A percentile compares a stretch with the other conserved stretches of the same genome.
phyloP scores from a whole-genome alignment of 2,797 vertebrate genomes.

The Rallus crepitans region DNA sequence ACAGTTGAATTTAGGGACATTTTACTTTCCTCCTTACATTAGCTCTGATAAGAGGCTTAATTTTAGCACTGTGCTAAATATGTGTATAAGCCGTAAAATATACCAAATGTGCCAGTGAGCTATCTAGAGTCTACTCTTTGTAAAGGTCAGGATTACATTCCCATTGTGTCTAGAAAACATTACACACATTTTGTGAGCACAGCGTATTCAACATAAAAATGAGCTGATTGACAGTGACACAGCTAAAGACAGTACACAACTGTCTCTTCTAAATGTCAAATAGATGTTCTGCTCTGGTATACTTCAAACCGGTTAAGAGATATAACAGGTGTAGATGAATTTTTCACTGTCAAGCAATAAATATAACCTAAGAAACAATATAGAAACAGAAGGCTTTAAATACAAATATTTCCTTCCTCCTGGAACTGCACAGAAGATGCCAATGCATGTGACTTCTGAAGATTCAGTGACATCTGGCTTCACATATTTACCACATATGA shows the following conservation, averaged over 20 bases:
- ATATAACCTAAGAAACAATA: slow-evolving; percentile 2
- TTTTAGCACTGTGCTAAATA: slow-evolving; percentile 43
- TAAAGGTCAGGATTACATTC: slow-evolving; percentile 22
- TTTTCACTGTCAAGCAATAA: slow-evolving; percentile 19
- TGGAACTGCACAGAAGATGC: background rate
- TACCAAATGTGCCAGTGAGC: background rate
- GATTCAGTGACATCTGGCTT: background rate
- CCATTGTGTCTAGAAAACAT: background rate
- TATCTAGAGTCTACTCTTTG: background rate
- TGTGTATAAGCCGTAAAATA: slow-evolving; percentile 4
- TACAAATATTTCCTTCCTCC: background rate
- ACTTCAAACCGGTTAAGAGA: background rate
- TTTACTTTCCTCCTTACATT: background rate
- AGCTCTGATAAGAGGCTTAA: background rate
- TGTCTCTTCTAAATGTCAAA: slow-evolving; percentile 5
- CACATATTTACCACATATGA: background rate
- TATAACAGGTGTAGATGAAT: background rate
- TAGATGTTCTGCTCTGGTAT: background rate
- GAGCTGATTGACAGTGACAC: background rate
- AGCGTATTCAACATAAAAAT: background rate
- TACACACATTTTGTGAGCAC: background rate
- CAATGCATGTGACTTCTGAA: background rate
- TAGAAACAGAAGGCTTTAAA: background rate
- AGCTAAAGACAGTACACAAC: background rate
- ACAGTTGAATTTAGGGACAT: slow-evolving; percentile 30